These are phyloP conservation scores for Bedellia somnulentella DNA, from an alignment of 2,888 invertebrate species.

Conservation along the genomic window DNA sequence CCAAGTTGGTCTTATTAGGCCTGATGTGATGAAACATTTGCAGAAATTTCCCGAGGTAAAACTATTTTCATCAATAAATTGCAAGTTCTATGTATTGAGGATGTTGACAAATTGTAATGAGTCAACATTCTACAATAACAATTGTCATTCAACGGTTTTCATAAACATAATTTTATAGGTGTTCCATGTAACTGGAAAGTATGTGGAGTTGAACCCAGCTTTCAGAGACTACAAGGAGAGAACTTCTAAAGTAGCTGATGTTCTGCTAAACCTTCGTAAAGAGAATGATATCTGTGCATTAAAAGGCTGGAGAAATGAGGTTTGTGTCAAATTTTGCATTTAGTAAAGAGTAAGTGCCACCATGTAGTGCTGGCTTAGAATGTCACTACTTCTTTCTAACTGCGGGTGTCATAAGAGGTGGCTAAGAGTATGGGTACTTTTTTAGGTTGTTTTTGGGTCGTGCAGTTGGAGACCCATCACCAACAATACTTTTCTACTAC, in stretches of 20 bases:
- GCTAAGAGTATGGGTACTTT: no score
- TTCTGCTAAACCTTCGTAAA: constrained; percentile 73
- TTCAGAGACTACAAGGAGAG: constrained; percentile 84
- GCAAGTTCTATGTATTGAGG: no score
- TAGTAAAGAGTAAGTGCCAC: no score
- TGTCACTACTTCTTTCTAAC: no score
- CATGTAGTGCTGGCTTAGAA: no score
- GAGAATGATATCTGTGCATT: constrained; percentile 79
- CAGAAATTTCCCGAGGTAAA: constrained; percentile 79
- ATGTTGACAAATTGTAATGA: no score
- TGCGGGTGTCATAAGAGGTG: no score
- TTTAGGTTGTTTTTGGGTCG: no score
- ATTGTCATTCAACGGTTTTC: no score
- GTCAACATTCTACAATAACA: neutral
- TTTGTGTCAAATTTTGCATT: constrained; percentile 29
- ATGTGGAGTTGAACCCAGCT: constrained; percentile 83
- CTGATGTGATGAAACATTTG: constrained; percentile 81
- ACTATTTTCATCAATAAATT: no score
- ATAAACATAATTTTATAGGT: constrained; percentile 60
- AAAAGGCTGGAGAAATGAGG: constrained; percentile 93
- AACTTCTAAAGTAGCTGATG: constrained; percentile 74
- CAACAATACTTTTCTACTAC: no score
- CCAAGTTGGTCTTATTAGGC: constrained; percentile 85
- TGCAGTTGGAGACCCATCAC: no score
- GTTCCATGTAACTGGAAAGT: constrained; percentile 70